These are phyloP conservation scores for Neoscelio sp. DNA, from an alignment of 2,888 invertebrate species.

Conservation along the genomic window DNA sequence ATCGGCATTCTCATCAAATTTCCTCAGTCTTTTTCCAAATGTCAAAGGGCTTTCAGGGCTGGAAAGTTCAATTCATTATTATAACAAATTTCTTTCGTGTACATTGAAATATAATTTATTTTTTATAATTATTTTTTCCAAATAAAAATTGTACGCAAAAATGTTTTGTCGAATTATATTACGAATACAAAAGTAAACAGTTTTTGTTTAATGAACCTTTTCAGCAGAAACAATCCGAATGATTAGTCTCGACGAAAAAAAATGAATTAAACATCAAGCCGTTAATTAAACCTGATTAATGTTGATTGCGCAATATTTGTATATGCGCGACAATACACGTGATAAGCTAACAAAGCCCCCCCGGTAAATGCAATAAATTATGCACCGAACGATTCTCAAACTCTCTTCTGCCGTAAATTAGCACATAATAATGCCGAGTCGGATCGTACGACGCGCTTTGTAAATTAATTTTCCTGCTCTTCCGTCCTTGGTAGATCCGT, in stretches of 20 bases:
- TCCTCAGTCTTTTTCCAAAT: no score
- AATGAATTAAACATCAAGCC: neutral
- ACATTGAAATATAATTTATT: no score
- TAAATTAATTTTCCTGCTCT: constrained; percentile 59
- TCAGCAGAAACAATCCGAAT: no score
- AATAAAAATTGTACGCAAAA: no score
- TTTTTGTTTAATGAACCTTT: no score
- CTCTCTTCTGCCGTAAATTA: constrained; percentile 62
- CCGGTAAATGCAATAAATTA: constrained; percentile 48
- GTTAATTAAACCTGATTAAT: constrained; percentile 27
- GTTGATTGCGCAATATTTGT: constrained; percentile 35
- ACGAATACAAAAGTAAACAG: no score
- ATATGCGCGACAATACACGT: constrained; percentile 18
- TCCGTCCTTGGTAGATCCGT: constrained; percentile 37
- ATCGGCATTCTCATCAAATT: no score
- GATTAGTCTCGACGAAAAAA: neutral
- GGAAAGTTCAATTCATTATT: no score
- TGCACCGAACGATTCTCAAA: constrained; percentile 67
- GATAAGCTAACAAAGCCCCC: constrained; percentile 49
- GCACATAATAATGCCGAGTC: constrained; percentile 63
- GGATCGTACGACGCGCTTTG: constrained; percentile 52
- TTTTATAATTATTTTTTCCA: no score
- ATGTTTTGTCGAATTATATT: no score
- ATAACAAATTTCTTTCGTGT: no score
- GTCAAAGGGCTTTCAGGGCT: no score